Percentiles rank a stretch among this genome's conserved stretches.
Conservation (phyloP, 2,113 vertebrate genomes). For the Manacus vitellinus region DNA sequence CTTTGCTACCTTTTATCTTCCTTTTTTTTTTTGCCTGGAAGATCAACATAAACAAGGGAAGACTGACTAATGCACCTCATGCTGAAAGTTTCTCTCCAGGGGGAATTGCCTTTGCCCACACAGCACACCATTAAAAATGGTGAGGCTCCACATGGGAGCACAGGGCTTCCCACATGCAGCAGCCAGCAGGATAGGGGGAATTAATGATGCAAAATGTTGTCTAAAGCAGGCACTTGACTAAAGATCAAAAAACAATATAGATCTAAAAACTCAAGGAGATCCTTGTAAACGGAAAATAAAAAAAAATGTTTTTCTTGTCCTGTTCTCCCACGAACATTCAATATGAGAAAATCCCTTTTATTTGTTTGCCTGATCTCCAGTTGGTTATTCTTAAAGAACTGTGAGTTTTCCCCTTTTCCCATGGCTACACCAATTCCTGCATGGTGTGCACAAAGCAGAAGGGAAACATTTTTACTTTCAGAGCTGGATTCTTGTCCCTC, state of each 20-base stretch:
- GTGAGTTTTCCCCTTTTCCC: conserved; percentile 11
- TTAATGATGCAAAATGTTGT: background rate
- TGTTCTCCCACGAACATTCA: background rate
- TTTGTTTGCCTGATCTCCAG: background rate
- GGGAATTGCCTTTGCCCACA: conserved; percentile 14
- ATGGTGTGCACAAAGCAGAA: background rate
- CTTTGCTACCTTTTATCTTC: background rate
- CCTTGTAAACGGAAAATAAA: background rate
- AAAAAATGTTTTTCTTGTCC: background rate
- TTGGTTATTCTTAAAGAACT: conserved; percentile 9
- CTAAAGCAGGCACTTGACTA: background rate
- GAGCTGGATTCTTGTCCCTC: background rate
- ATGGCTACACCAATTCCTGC: background rate
- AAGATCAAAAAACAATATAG: background rate
- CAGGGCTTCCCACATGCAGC: background rate
- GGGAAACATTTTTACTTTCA: background rate
- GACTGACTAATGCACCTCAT: background rate
- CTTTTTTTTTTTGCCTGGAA: background rate
- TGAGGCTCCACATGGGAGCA: conserved; percentile 9
- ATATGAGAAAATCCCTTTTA: background rate
- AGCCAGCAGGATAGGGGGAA: background rate
- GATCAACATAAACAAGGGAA: conserved; percentile 13
- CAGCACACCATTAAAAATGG: background rate
- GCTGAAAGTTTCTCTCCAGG: background rate
- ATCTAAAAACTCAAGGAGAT: background rate